Evolutionary conservation across 2,113 vertebrate species (phyloP), one percentile per base, ranked within the genome.

Genomic region (Cyprinodon tularosa): DNA sequence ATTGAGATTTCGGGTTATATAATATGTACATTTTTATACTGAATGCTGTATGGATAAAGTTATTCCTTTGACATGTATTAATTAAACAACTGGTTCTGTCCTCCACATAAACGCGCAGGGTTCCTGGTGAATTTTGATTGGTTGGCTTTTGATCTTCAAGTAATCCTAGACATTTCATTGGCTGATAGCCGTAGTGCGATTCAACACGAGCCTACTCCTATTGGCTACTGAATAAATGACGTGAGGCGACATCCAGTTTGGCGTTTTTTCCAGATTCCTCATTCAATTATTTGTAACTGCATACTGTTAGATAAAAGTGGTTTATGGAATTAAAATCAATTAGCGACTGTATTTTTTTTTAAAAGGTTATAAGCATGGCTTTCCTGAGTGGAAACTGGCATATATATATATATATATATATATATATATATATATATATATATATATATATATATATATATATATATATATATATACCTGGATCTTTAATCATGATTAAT

Each of bases 91-190:
- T 85, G 83, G 60, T 20, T 0, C 3, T 50, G 67, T 66, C 48
- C 44, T 68, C 81, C 37, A 84, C 39, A 81, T 65, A 60, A 22
- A 42, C 37, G 36, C 45, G 39, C 3, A 0, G 3, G 22, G 10
- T 85, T 57, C 44, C 71, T 68, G 44, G 78, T 1, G 38, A 17
- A 69, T 60, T 78, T 62, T 80, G 85, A 93, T 92, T 93, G 91
- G 93, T 62, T 71, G 17, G 42, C 40, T 17, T 1, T 0, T 11
- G 38, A 74, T 68, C 36, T 60, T 14, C n/a, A 22, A 59, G 61
- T 22, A 0, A 39, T 76, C n/a, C 53, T 6, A 17, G 20, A 1
- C 7, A 70, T 2, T 13, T 77, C 91, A 94, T 94, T 95, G 94
- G 95, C 63, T 89, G 17, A 4, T 44, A 40, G 11, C 63, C 48